Base-by-base conservation (phyloP, 2,113 vertebrate genomes). In the Neogale vison region DNA sequence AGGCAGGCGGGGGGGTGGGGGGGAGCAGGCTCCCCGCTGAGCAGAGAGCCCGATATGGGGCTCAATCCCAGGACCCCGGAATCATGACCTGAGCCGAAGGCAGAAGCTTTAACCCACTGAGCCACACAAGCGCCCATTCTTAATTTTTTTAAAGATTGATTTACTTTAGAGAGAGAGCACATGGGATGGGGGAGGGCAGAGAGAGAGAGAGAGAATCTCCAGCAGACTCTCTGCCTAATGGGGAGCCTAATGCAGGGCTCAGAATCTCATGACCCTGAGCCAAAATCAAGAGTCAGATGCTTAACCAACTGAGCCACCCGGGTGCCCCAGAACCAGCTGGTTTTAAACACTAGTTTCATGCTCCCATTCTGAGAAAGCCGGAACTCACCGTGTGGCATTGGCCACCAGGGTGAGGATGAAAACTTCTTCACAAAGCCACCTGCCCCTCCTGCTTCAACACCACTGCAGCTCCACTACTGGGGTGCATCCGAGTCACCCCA, bases 371-470 rank as follows among this genome's bases (percentile, higher is more conserved):
- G 55, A 92, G n/a, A 96, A 23, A 45, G 18, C 3, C 45, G 26
- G n/a, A 81, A 45, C 39, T 47, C n/a, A 34, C 21, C 31, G 5
- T 14, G 50, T 6, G 42, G 45, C 17, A n/a, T 39, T 13, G 6
- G 26, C 15, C 26, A 12, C 6, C 21, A 80, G 45, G 10, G 0
- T 8, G 6, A 1, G 0, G 39, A n/a, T 55, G 24, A 34, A 42
- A 77, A 18, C 14, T 39, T 11, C 47, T 36, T 42, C 14, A 9
- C 20, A 34, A 42, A 77, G 76, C 31, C 55, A 10, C 5, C 39
- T 29, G 13, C 7, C 0, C 18, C n/a, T 52, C 24, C 17, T 34
- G 26, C 45, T 24, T 67, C 52, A n/a, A 13, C 5, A 4, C 8
- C 9, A 1, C 34, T 29, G 36, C 34, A 14, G 36, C 7, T 80